Percentiles rank a stretch among this genome's conserved stretches.
Conservation (phyloP, 1,140 invertebrate species). For the Meloidogyne chitwoodi region DNA sequence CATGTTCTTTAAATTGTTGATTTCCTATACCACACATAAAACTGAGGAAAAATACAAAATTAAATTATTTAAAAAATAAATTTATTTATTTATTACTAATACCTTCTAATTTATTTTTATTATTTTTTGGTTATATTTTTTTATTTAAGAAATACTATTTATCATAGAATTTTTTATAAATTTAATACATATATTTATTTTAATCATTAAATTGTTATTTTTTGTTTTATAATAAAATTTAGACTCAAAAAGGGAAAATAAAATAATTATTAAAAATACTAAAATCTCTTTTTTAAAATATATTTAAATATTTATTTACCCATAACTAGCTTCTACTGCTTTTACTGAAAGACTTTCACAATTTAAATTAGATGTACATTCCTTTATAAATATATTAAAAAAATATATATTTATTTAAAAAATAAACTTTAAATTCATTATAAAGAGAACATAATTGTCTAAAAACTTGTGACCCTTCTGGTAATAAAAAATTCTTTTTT, state of each 20-base stretch:
- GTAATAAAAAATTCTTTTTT: conserved; percentile 4
- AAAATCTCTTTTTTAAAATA: no score
- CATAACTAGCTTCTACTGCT: conserved; percentile 26
- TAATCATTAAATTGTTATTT: no score
- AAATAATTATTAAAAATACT: no score
- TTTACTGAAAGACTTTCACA: conserved; percentile 16
- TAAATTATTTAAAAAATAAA: no score
- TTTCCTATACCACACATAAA: conserved; percentile 27
- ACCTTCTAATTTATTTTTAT: no score
- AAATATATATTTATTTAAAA: not conserved
- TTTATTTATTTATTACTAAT: no score
- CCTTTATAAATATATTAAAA: not conserved
- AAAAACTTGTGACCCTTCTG: conserved; percentile 16
- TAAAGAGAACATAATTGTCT: conserved; percentile 20
- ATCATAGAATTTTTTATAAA: no score
- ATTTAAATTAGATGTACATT: conserved; percentile 6
- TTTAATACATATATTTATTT: no score
- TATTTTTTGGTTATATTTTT: no score
- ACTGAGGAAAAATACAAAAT: not conserved
- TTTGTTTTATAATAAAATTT: no score
- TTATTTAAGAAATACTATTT: no score
- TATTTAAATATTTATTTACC: not conserved
- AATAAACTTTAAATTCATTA: conserved; percentile 9
- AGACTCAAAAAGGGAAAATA: no score
- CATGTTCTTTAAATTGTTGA: conserved; percentile 24